Conservation (phyloP, 2,797 vertebrate species). For the Pseudochromis fuscus region DNA sequence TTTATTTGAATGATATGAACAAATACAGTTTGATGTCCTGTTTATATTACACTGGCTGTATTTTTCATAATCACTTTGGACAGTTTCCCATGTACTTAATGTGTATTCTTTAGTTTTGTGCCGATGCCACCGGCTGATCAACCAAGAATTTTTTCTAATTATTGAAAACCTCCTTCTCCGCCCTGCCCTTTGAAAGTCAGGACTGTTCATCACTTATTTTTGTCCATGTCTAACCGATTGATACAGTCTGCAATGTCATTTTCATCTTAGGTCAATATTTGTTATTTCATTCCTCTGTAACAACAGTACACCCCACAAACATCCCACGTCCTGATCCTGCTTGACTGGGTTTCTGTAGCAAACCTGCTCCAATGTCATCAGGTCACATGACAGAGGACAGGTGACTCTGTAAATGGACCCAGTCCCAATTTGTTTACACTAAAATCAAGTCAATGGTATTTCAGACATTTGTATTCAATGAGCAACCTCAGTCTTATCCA, state of each 20-base stretch:
- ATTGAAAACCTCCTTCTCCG: conserved; percentile 29
- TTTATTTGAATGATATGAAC: conserved; percentile 73
- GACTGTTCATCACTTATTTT: conserved; percentile 68
- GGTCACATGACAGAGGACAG: conserved; percentile 65
- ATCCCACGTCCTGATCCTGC: conserved; percentile 26
- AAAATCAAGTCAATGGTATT: conserved; percentile 81
- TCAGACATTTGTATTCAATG: conserved; percentile 84
- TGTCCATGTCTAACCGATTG: conserved; percentile 78
- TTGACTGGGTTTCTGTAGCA: conserved; percentile 43
- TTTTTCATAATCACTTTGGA: conserved; percentile 78
- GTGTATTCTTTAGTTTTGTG: conserved; percentile 69
- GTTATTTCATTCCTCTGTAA: conserved; percentile 46
- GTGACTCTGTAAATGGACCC: conserved; percentile 53
- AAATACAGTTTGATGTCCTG: conserved; percentile 77
- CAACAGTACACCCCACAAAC: conserved; percentile 41
- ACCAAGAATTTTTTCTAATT: conserved; percentile 29
- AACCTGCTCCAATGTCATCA: conserved; percentile 31
- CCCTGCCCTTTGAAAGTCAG: conserved; percentile 54
- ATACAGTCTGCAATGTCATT: conserved; percentile 87
- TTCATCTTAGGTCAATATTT: conserved; percentile 64
- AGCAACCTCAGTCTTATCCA: conserved; percentile 71
- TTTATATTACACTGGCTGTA: conserved; percentile 73
- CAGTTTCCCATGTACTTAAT: conserved; percentile 58
- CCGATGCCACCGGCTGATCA: conserved; percentile 61
- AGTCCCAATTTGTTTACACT: conserved; percentile 50